Evolutionary conservation across 2,797 vertebrate species (phyloP).

Genomic region (Enteromius fasciolatus): DNA sequence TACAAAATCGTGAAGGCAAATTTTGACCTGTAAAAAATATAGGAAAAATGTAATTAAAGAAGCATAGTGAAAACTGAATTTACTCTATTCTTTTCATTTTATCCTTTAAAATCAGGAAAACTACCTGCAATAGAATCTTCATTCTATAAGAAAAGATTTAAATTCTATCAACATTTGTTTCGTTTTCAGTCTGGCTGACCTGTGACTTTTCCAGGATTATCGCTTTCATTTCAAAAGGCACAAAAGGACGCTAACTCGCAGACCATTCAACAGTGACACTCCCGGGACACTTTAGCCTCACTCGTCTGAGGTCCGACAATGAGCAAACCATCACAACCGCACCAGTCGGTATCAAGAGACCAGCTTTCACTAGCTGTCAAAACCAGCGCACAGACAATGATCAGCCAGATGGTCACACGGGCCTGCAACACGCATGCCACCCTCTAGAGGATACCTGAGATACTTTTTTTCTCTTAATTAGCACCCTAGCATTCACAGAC

Average conservation of each 20-base stretch:
- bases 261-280: slow-evolving; percentile 34
- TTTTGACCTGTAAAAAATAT: background rate
- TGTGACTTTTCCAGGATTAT: slow-evolving; percentile 44
- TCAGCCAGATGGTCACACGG: slow-evolving; percentile 59
- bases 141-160: background rate
- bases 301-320: slow-evolving; percentile 40
- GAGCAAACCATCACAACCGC: slow-evolving; percentile 39
- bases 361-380: slow-evolving; percentile 60
- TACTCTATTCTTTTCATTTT: background rate
- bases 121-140: background rate
- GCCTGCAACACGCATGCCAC: slow-evolving; percentile 43
- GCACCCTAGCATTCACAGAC: slow-evolving; percentile 50
- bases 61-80: background rate
- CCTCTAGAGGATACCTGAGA: slow-evolving; percentile 53
- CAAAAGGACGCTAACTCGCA: slow-evolving; percentile 34
- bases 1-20: background rate
- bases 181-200: slow-evolving; percentile 14
- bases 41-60: background rate
- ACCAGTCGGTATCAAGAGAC: slow-evolving; percentile 48
- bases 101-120: no score
- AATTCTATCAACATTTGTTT: background rate
- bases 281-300: slow-evolving; percentile 54
- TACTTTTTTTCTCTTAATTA: slow-evolving; percentile 57
- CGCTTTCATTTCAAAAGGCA: slow-evolving; percentile 40
- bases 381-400: slow-evolving; percentile 41